Percentiles rank a stretch among this genome's conserved stretches.
phyloP scores from a whole-genome alignment of 2,797 vertebrate genomes.

The Champsocephalus esox region DNA sequence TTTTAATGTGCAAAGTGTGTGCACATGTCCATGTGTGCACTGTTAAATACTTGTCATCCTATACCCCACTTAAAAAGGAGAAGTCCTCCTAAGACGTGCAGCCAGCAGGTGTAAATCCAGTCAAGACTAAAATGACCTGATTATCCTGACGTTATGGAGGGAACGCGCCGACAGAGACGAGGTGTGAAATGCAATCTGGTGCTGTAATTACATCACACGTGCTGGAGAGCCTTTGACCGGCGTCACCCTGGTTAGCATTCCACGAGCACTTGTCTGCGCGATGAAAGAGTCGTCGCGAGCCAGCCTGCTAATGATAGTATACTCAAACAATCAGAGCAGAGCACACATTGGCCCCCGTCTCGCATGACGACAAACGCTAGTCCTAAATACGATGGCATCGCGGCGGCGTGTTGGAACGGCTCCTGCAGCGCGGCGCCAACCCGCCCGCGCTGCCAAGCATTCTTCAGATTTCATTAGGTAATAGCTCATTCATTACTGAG shows the following conservation, averaged over 20 bases:
- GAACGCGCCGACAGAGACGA: conserved; percentile 7
- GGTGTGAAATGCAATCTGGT: conserved; percentile 14
- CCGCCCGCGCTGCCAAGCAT: conserved; percentile 73
- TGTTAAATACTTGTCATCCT: conserved; percentile 7
- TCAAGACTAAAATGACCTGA: conserved; percentile 33
- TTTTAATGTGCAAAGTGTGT: conserved; percentile 11
- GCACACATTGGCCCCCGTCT: conserved; percentile 62
- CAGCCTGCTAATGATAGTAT: conserved; percentile 67
- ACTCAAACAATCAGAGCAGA: conserved; percentile 71
- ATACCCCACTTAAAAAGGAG: conserved; percentile 2
- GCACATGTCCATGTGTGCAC: conserved; percentile 20
- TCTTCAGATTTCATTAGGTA: conserved; percentile 83
- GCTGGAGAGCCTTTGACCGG: conserved; percentile 41
- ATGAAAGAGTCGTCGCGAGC: conserved; percentile 60
- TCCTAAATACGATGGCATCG: conserved; percentile 75
- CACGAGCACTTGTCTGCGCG: conserved; percentile 51
- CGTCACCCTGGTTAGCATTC: conserved; percentile 44
- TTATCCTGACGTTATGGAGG: conserved; percentile 4
- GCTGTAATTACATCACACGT: conserved; percentile 38
- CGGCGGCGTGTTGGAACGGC: conserved; percentile 69
- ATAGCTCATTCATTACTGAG: conserved; percentile 80
- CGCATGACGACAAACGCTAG: conserved; percentile 59
- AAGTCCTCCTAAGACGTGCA: neutral
- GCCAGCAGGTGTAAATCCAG: conserved; percentile 21
- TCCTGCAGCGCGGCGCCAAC: conserved; percentile 67